phyloP scores from a whole-genome alignment of 2,113 vertebrate genomes.

The Nymphicus hollandicus region DNA sequence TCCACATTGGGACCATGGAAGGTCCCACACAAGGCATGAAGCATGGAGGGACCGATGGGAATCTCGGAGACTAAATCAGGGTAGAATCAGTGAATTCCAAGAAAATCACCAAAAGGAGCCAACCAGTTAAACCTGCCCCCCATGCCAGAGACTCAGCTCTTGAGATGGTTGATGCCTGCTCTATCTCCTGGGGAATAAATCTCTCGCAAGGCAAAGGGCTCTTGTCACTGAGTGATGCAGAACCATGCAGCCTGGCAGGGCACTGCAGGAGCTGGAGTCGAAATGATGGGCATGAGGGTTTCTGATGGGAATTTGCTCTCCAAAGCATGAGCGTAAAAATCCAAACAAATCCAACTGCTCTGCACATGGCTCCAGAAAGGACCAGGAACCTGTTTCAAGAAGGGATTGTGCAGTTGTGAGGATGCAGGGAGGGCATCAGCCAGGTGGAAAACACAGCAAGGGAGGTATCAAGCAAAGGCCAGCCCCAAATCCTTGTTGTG shows the following conservation, averaged over 20 bases:
- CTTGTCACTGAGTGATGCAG: neutral
- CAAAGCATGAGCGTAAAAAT: neutral
- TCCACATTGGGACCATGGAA: neutral
- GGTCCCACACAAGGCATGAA: neutral
- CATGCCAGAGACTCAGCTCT: neutral
- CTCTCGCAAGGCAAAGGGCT: neutral
- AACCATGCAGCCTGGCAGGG: neutral
- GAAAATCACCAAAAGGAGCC: neutral
- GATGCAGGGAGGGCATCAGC: neutral
- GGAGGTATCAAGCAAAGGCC: neutral
- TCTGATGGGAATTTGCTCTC: neutral
- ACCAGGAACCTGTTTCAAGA: neutral
- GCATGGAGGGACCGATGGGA: neutral
- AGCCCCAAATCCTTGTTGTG: neutral
- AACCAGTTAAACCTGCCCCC: neutral
- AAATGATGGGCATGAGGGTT: neutral
- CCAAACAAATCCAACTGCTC: neutral
- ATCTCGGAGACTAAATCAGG: fast-evolving
- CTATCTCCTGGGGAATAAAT: neutral
- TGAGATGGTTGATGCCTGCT: neutral
- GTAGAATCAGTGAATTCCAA: neutral
- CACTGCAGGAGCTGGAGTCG: neutral
- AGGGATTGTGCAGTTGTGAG: neutral
- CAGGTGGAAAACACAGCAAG: neutral
- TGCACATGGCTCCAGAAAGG: neutral